phyloP scores from a whole-genome alignment of 2,113 vertebrate species.

The Apaloderma vittatum region DNA sequence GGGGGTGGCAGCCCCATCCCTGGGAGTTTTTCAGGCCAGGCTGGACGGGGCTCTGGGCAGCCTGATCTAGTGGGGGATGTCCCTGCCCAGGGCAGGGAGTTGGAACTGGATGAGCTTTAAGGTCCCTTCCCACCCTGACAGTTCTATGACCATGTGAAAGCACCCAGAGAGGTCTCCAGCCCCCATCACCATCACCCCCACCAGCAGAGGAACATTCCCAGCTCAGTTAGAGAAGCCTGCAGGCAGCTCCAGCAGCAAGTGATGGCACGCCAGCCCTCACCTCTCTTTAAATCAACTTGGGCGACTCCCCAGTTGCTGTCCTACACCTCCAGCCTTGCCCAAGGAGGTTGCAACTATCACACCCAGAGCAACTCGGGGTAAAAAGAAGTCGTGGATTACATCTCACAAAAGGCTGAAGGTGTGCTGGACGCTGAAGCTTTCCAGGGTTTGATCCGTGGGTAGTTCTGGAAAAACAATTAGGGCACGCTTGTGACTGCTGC shows the following conservation, averaged over 20 bases:
- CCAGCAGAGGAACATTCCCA: background rate
- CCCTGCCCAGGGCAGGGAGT: too few species aligned
- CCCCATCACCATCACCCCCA: background rate
- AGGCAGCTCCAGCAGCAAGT: constrained; percentile 54
- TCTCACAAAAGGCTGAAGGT: background rate
- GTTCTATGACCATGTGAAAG: too few species aligned
- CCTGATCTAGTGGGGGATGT: too few species aligned
- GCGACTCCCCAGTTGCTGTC: background rate
- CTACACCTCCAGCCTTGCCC: background rate
- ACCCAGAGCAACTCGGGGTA: background rate
- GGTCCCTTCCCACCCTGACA: too few species aligned
- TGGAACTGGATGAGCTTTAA: too few species aligned
- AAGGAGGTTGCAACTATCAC: background rate
- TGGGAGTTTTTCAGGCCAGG: too few species aligned
- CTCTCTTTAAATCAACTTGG: background rate
- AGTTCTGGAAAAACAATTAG: background rate
- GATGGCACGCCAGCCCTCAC: constrained; percentile 19
- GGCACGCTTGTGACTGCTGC: background rate
- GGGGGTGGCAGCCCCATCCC: too few species aligned
- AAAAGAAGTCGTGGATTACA: background rate
- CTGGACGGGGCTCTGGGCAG: too few species aligned
- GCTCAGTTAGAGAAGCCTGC: constrained; percentile 17
- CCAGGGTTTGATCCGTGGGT: background rate
- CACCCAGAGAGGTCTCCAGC: background rate
- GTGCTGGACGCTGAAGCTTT: background rate